Evolutionary conservation across 1,140 invertebrate species (phyloP), one percentile per base, ranked within the genome.

Genomic region (Tetramorium simillimum): DNA sequence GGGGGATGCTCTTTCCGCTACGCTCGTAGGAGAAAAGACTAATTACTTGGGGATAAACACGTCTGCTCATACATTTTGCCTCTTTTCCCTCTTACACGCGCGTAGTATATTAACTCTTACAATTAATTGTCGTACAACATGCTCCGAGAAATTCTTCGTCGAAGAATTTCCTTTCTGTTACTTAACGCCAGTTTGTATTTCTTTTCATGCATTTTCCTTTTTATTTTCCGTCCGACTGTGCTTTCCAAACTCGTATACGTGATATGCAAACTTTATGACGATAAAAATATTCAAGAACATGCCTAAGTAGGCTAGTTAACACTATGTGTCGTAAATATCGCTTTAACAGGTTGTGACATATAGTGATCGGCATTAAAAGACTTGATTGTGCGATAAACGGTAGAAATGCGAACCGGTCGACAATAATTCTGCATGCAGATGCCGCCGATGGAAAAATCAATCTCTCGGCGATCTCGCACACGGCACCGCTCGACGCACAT

Each of bases 371-470:
- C 24, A 46, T 75, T 67, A 85, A 63, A 78, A 53, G 73, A 14
- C 21, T 58, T 28, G 76, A 86, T 80, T 49, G 46, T 53, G 62
- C 46, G 85, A 81, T 62, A 86, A 67, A 46, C 49, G 58, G 24
- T 37, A 49, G 14, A 69, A 78, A 86, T 43, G 75, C 67, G 51
- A 49, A 67, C 63, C 21, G 63, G 37, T 40, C 58, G 60, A 40
- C 72, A 24, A 78, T 63, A 77, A 85, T 85, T 63, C n/a, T 69
- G 46, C 53, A 51, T 43, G 78, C 78, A 56, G 51, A 81, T 81
- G 60, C 43, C 10, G 70, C n/a, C 21, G 46, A 33, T n/a, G 63
- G 21, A 80, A 86, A 81, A 86, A 86, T 86, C 85, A 69, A 86
- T 86, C 63, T 81, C 63, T 2, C 60, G n/a, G 70, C 18, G 75